These are phyloP conservation scores for Andinoacara biseriatus DNA, from an alignment of 2,113 vertebrate species.

Conservation along the genomic window DNA sequence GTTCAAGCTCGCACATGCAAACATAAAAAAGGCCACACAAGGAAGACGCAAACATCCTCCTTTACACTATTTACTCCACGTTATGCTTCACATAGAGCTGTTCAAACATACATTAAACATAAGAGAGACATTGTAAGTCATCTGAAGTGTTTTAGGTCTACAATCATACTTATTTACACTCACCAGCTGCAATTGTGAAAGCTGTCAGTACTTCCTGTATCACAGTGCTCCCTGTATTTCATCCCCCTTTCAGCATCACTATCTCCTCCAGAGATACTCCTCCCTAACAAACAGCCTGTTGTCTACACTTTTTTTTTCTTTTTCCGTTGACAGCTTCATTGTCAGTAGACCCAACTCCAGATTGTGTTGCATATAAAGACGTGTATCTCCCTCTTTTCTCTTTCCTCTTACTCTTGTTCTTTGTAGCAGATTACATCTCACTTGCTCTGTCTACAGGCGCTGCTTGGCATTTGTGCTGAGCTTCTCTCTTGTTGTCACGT, in stretches of 20 bases:
- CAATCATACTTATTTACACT: slow-evolving; percentile 47
- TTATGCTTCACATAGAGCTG: not conserved
- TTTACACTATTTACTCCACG: not conserved
- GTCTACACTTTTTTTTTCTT: slow-evolving; percentile 28
- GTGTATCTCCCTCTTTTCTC: slow-evolving; percentile 32
- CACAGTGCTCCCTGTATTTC: slow-evolving; percentile 28
- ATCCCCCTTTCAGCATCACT: slow-evolving; percentile 33
- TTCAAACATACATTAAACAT: slow-evolving; percentile 21
- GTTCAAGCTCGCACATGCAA: not conserved
- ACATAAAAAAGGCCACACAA: not conserved
- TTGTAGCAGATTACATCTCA: slow-evolving; percentile 72
- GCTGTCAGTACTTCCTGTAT: slow-evolving; percentile 48
- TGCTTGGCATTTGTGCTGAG: slow-evolving; percentile 61
- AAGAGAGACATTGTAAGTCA: slow-evolving; percentile 37
- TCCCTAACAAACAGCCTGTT: slow-evolving; percentile 48
- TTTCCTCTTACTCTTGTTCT: slow-evolving; percentile 41
- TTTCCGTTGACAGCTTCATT: slow-evolving; percentile 65
- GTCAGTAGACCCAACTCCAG: slow-evolving; percentile 47
- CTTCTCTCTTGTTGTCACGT: slow-evolving; percentile 63
- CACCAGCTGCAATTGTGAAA: slow-evolving; percentile 5
- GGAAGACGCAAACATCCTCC: slow-evolving; percentile 8
- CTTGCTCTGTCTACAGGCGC: slow-evolving; percentile 68
- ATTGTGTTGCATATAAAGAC: slow-evolving; percentile 49
- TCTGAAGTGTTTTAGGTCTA: slow-evolving; percentile 13
- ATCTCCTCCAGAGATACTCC: slow-evolving; percentile 25